Evolutionary conservation across 2,888 invertebrate species (phyloP).

Genomic region (Incurvaria masculella): DNA sequence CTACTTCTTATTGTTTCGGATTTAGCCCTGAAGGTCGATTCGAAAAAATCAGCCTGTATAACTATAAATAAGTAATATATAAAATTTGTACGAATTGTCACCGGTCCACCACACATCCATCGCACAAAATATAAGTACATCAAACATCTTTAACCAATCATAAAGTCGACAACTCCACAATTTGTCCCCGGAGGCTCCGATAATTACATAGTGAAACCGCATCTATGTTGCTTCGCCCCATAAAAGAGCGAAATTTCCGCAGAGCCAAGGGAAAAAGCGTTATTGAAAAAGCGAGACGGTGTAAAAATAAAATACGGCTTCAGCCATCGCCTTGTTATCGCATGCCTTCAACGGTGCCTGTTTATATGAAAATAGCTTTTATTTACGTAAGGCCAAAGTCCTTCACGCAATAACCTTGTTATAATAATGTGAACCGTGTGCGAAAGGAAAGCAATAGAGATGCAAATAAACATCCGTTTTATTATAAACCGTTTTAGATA

Average conservation of each 20-base stretch:
- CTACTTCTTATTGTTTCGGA: too few relatives aligned
- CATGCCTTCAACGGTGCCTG: slow-evolving; percentile 45
- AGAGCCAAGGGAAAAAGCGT: slow-evolving; percentile 46
- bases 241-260: slow-evolving; percentile 53
- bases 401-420: slow-evolving; percentile 41
- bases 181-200: too few relatives aligned
- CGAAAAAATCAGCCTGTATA: too few relatives aligned
- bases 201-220: neutral
- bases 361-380: neutral
- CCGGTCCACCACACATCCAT: too few relatives aligned
- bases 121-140: too few relatives aligned
- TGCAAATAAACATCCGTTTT: too few relatives aligned
- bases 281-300: slow-evolving; percentile 54
- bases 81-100: too few relatives aligned
- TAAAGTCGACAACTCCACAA: too few relatives aligned
- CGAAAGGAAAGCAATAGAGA: slow-evolving; percentile 46
- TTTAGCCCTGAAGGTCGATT: too few relatives aligned
- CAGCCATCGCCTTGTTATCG: slow-evolving; percentile 58
- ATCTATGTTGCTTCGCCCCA: slow-evolving; percentile 37
- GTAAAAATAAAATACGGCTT: slow-evolving; percentile 58
- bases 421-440: slow-evolving; percentile 57
- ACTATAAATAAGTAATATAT: too few relatives aligned
- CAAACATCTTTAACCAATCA: too few relatives aligned
- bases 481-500: too few relatives aligned
- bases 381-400: neutral